Conservation (phyloP, 2,888 invertebrate species). For the Pyrrhia umbra region DNA sequence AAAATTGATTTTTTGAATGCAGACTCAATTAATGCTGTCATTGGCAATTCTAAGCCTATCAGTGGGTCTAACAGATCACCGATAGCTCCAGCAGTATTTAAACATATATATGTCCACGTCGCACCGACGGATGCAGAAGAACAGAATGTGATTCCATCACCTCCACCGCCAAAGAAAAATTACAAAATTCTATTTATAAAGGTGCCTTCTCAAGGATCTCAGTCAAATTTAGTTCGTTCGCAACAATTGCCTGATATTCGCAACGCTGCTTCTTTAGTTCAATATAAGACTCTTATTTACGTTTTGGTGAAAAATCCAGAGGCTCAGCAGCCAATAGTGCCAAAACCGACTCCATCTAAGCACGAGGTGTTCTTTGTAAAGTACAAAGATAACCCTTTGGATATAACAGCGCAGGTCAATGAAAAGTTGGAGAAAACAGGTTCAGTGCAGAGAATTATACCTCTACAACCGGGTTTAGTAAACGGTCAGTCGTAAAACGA, state of each 20-base stretch:
- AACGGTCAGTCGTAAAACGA: conserved; percentile 52
- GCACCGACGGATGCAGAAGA: conserved; percentile 93
- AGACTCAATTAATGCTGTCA: conserved; percentile 1
- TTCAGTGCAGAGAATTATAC: conserved; percentile 46
- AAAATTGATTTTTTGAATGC: conserved; percentile 16
- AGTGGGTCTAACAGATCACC: conserved; percentile 13
- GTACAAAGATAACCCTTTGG: conserved; percentile 73
- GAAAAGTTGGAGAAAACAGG: conserved; percentile 50
- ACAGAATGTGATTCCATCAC: conserved; percentile 84
- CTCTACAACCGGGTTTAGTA: conserved; percentile 61
- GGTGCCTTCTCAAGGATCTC: conserved; percentile 91
- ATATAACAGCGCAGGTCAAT: conserved; percentile 55
- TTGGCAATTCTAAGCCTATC: conserved; percentile 4
- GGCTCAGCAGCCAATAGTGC: conserved; percentile 78
- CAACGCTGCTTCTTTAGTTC: conserved; percentile 89
- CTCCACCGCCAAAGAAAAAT: conserved; percentile 90
- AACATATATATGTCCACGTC: conserved; percentile 94
- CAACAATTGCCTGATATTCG: conserved; percentile 90
- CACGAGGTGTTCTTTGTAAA: conserved; percentile 94
- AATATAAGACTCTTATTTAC: conserved; percentile 93
- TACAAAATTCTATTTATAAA: conserved; percentile 95
- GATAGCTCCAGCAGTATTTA: conserved; percentile 88
- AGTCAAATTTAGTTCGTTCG: conserved; percentile 70
- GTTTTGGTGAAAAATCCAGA: conserved; percentile 93
- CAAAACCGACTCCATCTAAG: conserved; percentile 75